Base-by-base conservation (phyloP, 2,797 vertebrate genomes). In the Thaleichthys pacificus region DNA sequence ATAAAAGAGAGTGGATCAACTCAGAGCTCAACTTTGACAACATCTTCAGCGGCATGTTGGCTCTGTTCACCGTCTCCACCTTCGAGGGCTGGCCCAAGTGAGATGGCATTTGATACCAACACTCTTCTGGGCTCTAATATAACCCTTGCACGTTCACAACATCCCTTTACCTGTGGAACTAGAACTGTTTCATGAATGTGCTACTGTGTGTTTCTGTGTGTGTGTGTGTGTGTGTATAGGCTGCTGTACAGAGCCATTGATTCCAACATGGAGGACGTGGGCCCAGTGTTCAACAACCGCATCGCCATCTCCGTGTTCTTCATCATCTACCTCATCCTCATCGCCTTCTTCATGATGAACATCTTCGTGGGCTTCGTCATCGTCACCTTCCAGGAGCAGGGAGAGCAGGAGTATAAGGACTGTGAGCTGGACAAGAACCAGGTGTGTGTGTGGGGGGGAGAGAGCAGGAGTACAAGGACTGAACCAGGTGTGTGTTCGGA, bases 281-380 rank as follows among this genome's bases (percentile, higher is more conserved):
- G 96, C 1, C 96, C 96, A 0, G 79, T 97, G 76, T 95, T 96
- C 85, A 96, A 97, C 84, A 90, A 96, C 85, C 92, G 93, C 0
- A 91, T 95, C 75, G 94, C 95, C 79, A 95, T 97, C 76, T 96
- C 96, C 5, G 87, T 96, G 79, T 97, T 94, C 91, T 97, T 97
- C 87, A 96, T 97, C 74, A 82, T 95, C 86, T 97, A 97, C 89
- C 94, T 97, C 85, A 96, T 97, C 86, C 94, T 97, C 70, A 96
- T 97, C 2, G 95, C 96, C 77, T 97, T 97, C 89, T 97, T 97
- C 90, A 97, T 97, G 96, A 97, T 97, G 96, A 97, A 97, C 81
- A 97, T 97, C 88, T 97, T 97, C 0, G 96, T 97, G 74, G 96
- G 96, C 62, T 97, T 97, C 7, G 94, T 97, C 81, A 96, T 97